Conservation (phyloP, 2,797 vertebrate genomes). For the Sebastes miniatus region DNA sequence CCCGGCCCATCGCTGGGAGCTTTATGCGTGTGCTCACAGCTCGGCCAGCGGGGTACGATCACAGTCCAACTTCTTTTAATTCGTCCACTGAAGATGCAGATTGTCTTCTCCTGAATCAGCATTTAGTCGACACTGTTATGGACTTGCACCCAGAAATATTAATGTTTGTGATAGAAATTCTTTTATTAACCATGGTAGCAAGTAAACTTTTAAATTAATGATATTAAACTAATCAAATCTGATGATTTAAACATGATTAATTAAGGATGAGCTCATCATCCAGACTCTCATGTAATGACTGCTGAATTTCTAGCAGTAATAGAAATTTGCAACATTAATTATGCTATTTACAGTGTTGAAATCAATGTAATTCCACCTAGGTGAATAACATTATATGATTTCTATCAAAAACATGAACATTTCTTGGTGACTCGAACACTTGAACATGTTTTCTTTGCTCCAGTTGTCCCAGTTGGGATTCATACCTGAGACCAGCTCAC, state of each 20-base stretch:
- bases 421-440: background rate
- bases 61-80: background rate
- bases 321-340: background rate
- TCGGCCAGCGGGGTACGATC: background rate
- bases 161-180: background rate
- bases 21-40: slow-evolving; percentile 15
- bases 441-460: background rate
- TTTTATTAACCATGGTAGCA: background rate
- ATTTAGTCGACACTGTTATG: background rate
- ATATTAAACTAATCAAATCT: background rate
- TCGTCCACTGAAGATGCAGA: background rate
- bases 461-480: background rate
- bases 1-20: background rate
- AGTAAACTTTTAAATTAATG: background rate
- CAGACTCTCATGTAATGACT: background rate
- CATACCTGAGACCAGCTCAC: background rate
- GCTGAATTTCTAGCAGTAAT: background rate
- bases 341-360: background rate
- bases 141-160: background rate
- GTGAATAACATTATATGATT: background rate
- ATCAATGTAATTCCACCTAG: background rate
- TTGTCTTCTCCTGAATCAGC: background rate
- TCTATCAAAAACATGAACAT: background rate
- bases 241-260: background rate
- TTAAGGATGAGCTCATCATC: background rate